These are phyloP conservation scores for Apodemus speciosus DNA, from an alignment of 2,113 vertebrate genomes.

Conservation along the genomic window DNA sequence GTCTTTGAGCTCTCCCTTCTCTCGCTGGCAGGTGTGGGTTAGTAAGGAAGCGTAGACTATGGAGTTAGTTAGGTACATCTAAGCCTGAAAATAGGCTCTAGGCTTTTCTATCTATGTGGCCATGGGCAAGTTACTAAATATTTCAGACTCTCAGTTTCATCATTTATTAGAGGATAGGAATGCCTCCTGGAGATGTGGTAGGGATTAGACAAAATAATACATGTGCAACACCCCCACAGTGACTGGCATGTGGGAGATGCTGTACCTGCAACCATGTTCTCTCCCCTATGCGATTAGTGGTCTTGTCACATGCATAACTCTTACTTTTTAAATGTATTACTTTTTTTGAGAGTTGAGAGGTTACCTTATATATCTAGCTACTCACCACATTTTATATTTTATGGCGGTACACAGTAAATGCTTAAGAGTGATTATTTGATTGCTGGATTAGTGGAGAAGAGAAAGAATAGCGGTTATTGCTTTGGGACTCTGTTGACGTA, in stretches of 20 bases:
- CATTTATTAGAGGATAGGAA: neutral
- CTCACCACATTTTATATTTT: neutral
- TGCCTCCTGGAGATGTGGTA: neutral
- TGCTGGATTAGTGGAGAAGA: neutral
- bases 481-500: neutral
- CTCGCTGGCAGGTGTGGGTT: neutral
- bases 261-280: neutral
- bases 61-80: neutral
- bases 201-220: neutral
- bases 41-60: neutral
- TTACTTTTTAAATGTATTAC: slow-evolving; percentile 21
- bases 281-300: neutral
- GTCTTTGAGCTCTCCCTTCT: neutral
- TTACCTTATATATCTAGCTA: neutral
- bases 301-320: slow-evolving; percentile 36
- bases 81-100: neutral
- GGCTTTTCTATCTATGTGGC: neutral
- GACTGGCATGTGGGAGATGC: neutral
- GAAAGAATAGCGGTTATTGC: slow-evolving; percentile 29
- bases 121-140: slow-evolving; percentile 29
- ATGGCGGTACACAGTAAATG: neutral
- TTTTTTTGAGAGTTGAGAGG: slow-evolving; percentile 11
- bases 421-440: neutral
- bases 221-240: neutral
- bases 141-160: neutral